Evolutionary conservation across 2,888 invertebrate species (phyloP).

Genomic region (Phaedon cochleariae): DNA sequence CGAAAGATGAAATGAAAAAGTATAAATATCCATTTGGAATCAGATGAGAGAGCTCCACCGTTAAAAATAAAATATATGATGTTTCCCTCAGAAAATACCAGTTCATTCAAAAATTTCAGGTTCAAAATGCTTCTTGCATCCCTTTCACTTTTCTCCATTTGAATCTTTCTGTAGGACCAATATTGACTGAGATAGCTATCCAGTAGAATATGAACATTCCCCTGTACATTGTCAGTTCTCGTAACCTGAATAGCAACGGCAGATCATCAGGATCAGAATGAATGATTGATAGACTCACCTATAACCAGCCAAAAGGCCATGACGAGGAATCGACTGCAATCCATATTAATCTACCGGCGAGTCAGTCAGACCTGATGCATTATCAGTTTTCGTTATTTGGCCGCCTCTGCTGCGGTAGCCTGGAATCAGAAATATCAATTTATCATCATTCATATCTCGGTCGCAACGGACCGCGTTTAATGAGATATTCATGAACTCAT

Average conservation of each 20-base stretch:
- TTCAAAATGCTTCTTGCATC: too few relatives aligned
- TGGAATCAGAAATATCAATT: conserved; percentile 30
- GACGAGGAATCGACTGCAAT: conserved; percentile 30
- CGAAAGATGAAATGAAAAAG: too few relatives aligned
- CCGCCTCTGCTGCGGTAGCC: conserved; percentile 20
- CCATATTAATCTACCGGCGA: conserved; percentile 38
- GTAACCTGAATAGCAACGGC: neutral
- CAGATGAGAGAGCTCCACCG: too few relatives aligned
- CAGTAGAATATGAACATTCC: too few relatives aligned
- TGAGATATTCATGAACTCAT: conserved; percentile 3
- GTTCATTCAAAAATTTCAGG: too few relatives aligned
- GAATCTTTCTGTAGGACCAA: too few relatives aligned
- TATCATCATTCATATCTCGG: conserved; percentile 23
- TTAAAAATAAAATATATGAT: too few relatives aligned
- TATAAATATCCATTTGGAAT: too few relatives aligned
- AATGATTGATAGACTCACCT: conserved; percentile 35
- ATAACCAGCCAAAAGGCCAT: conserved; percentile 40
- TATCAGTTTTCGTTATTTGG: conserved; percentile 24
- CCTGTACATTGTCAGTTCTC: neutral
- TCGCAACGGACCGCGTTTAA: neutral
- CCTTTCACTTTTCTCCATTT: too few relatives aligned
- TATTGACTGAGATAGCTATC: too few relatives aligned
- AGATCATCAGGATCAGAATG: too few relatives aligned
- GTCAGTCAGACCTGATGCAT: conserved; percentile 36
- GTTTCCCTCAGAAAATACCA: too few relatives aligned